phyloP scores from a whole-genome alignment of 2,888 invertebrate species.

The Chesias legatella region DNA sequence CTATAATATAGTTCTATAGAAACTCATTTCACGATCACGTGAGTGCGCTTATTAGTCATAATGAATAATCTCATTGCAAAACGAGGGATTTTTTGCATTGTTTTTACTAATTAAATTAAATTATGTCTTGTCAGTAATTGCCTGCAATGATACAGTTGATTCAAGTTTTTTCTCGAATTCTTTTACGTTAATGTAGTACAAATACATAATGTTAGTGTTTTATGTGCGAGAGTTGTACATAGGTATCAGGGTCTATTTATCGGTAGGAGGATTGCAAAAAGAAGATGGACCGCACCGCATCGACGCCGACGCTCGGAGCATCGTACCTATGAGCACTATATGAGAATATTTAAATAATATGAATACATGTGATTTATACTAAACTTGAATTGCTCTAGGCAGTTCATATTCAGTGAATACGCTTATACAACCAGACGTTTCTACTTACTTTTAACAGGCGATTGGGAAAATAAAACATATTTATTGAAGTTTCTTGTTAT shows the following conservation, averaged over 20 bases:
- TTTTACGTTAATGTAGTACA: constrained; percentile 7
- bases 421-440: too few relatives aligned
- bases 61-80: background rate
- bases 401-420: background rate
- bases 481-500: too few relatives aligned
- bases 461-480: too few relatives aligned
- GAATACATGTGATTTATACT: background rate
- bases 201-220: constrained; percentile 3
- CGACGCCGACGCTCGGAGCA: background rate
- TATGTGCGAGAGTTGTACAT: background rate
- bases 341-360: constrained; percentile 7
- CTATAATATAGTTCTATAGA: background rate
- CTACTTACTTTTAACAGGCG: too few relatives aligned
- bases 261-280: constrained; percentile 13
- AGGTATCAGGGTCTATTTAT: constrained; percentile 25
- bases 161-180: constrained; percentile 10
- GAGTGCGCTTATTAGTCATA: constrained; percentile 1
- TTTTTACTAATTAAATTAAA: constrained; percentile 40
- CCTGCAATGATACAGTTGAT: constrained; percentile 18
- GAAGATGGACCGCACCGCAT: background rate
- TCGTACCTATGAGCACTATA: constrained; percentile 5
- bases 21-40: constrained; percentile 1
- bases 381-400: constrained; percentile 4
- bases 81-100: constrained; percentile 23
- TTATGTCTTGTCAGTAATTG: constrained; percentile 24